phyloP scores from a whole-genome alignment of 1,140 invertebrate species.

The Dysdera silvatica region DNA sequence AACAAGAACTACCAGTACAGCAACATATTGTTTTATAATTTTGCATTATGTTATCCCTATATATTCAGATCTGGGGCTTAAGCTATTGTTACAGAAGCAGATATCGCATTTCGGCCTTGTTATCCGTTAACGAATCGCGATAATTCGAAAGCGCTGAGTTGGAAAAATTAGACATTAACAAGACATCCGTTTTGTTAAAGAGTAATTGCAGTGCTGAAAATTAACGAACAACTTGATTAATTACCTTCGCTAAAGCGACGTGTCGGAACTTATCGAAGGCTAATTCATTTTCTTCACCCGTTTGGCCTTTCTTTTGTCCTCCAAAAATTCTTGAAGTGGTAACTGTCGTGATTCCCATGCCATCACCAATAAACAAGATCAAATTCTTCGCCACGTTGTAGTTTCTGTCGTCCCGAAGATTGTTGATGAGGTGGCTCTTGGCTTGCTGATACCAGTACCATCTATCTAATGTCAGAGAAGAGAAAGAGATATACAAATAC shows the following conservation, averaged over 20 bases:
- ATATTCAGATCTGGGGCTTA: too few relatives aligned
- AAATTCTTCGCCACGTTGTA: conserved; percentile 69
- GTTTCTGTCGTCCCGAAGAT: conserved; percentile 28
- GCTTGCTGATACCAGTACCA: conserved; percentile 23
- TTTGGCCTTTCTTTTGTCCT: conserved; percentile 42
- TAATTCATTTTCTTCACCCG: conserved; percentile 59
- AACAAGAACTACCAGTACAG: too few relatives aligned
- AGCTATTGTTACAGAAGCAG: too few relatives aligned
- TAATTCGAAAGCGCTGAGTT: too few relatives aligned
- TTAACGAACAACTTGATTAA: too few relatives aligned
- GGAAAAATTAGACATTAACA: too few relatives aligned
- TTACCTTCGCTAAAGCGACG: conserved; percentile 72
- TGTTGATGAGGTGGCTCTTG: conserved; percentile 1
- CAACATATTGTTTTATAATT: too few relatives aligned
- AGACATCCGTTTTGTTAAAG: too few relatives aligned
- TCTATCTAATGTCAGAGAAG: neutral
- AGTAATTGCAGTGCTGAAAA: too few relatives aligned
- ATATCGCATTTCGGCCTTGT: too few relatives aligned
- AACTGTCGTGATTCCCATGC: conserved; percentile 86
- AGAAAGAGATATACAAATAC: neutral
- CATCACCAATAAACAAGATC: conserved; percentile 85
- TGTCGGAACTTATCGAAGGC: conserved; percentile 75
- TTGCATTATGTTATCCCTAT: too few relatives aligned
- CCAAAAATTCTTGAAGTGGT: conserved; percentile 62
- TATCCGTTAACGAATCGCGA: too few relatives aligned